phyloP scores from a whole-genome alignment of 2,797 vertebrate species.

The Buphagus erythrorhynchus region DNA sequence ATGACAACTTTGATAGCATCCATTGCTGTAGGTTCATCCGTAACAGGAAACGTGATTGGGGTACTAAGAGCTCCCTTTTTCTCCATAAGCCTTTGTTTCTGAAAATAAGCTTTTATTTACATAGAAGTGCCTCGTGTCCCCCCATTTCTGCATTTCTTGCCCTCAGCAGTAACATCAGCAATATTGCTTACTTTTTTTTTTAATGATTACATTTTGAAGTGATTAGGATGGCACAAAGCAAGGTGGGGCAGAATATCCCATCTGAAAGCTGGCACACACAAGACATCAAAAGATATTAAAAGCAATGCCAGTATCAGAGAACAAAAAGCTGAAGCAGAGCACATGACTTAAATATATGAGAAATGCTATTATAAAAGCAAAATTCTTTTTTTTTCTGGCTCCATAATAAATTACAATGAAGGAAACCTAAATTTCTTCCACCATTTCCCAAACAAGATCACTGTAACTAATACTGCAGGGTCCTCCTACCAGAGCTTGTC shows the following conservation, averaged over 20 bases:
- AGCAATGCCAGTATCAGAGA: not conserved
- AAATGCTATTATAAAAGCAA: not conserved
- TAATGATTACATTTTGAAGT: constrained; percentile 48
- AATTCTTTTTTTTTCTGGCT: not conserved
- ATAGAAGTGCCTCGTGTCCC: not conserved
- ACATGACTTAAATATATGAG: not conserved
- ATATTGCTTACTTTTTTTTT: constrained; percentile 34
- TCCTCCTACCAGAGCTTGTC: not conserved
- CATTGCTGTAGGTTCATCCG: constrained; percentile 77
- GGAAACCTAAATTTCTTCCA: not conserved
- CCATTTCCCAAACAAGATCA: not conserved
- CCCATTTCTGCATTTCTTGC: not conserved
- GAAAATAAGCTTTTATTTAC: constrained; percentile 69
- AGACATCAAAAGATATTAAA: constrained; percentile 18
- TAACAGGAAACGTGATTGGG: constrained; percentile 74
- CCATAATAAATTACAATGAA: not conserved
- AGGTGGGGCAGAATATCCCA: not conserved
- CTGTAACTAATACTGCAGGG: not conserved
- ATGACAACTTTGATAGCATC: constrained; percentile 90
- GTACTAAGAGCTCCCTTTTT: constrained; percentile 65
- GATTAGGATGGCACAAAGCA: not conserved
- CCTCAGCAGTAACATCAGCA: constrained; percentile 35
- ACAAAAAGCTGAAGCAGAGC: not conserved
- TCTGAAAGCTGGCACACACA: not conserved
- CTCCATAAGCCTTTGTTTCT: constrained; percentile 69